Conservation (phyloP, 2,888 invertebrate genomes). For the Heliconius charithonia region DNA sequence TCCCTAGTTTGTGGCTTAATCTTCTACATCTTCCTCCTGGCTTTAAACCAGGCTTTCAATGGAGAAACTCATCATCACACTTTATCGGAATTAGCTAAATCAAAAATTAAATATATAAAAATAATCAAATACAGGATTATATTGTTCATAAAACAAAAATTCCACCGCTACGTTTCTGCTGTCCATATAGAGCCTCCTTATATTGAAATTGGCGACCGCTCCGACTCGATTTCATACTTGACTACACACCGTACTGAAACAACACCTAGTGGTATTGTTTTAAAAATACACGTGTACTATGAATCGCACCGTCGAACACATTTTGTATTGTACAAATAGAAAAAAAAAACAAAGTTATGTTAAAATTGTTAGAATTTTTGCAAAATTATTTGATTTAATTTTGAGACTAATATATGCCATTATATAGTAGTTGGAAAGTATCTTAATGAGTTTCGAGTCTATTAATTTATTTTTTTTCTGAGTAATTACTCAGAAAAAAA, state of each 20-base stretch:
- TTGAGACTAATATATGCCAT: not conserved
- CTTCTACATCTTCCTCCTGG: no score
- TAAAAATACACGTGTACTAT: conserved; percentile 36
- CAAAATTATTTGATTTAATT: not conserved
- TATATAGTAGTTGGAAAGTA: no score
- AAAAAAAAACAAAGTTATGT: not conserved
- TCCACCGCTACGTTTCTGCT: not conserved
- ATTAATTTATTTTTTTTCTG: no score
- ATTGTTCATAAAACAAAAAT: not conserved
- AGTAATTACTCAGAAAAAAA: no score
- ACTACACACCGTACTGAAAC: conserved; percentile 50
- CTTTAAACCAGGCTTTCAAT: no score
- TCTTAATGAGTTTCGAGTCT: no score
- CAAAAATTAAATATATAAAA: no score
- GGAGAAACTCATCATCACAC: no score
- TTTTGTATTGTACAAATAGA: conserved; percentile 16
- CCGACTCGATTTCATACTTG: conserved; percentile 62
- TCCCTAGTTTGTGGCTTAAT: no score
- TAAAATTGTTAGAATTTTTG: not conserved
- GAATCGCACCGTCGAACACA: conserved; percentile 16
- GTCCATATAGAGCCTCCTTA: conserved; percentile 25
- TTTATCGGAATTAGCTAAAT: no score
- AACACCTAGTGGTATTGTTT: conserved; percentile 42
- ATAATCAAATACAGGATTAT: not conserved
- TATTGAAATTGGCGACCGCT: conserved; percentile 47